These are phyloP conservation scores for Cataglyphis altisquamis DNA, from an alignment of 2,888 invertebrate genomes.

Conservation along the genomic window DNA sequence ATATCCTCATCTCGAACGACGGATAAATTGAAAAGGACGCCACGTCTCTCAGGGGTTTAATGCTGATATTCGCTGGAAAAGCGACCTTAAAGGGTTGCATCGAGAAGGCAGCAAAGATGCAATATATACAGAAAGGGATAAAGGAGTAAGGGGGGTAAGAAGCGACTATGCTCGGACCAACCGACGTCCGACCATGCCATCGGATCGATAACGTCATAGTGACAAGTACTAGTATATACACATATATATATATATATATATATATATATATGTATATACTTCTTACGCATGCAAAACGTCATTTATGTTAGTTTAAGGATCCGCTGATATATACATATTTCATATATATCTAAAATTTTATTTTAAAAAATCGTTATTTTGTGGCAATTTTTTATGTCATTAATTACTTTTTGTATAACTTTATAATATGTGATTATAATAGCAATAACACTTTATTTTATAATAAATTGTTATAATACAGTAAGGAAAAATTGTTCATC, in stretches of 20 bases:
- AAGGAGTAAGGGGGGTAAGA: constrained; percentile 68
- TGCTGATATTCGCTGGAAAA: constrained; percentile 72
- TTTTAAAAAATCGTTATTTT: neutral
- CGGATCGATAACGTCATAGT: constrained; percentile 81
- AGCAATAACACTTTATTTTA: neutral
- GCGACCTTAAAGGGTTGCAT: constrained; percentile 77
- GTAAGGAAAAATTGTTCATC: neutral
- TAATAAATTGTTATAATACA: neutral
- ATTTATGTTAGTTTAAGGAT: neutral
- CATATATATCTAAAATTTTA: neutral
- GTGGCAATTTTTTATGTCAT: neutral
- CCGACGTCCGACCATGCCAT: constrained; percentile 74
- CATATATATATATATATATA: constrained; percentile 40
- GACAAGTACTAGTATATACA: constrained; percentile 73
- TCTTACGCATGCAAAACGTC: constrained; percentile 58
- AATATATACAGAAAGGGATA: constrained; percentile 68
- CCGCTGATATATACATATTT: neutral
- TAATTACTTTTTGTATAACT: neutral
- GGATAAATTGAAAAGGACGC: constrained; percentile 68
- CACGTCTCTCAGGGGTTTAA: constrained; percentile 67
- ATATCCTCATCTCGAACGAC: constrained; percentile 21
- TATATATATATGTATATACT: constrained; percentile 57
- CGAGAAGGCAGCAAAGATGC: constrained; percentile 71
- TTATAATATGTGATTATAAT: neutral
- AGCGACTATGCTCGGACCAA: constrained; percentile 75